Base-by-base conservation (phyloP, 1,140 invertebrate species). In the Belonocnema kinseyi region DNA sequence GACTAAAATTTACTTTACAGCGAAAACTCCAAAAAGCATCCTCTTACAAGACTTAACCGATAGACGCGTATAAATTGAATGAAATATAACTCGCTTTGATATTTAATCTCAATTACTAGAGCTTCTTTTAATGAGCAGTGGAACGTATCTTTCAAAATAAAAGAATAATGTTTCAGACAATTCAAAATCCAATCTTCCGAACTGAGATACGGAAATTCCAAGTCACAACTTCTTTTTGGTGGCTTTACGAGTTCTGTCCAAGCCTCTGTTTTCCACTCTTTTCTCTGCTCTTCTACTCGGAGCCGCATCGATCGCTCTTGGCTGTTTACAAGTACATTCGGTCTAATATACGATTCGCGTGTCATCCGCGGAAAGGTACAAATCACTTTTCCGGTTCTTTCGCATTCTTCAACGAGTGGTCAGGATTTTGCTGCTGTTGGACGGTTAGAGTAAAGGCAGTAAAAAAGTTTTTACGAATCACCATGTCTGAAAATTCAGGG, bases 311-410 rank as follows among this genome's bases (percentile, higher is more conserved):
- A 66, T n/a, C 61, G 61, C 61, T 66, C 61, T 66, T 66, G 61
- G 61, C 61, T 66, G 26, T 66, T 66, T 66, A 40, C 61, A 66
- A 40, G 46, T 66, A 66, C 61, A 61, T 61, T 61, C 21, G 26
- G 61, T 66, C 61, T 66, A 66, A 66, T 66, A 33, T 66, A 66
- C 61, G 61, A 66, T 66, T 66, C 61, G 61, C 61, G 61, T 66
- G 61, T 66, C 61, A 66, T 66, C 61, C 61, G n/a, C 21, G 26
- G 26, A 66, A 66, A 66, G 61, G 26, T 66, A 40, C 58, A 66
- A 66, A 66, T 66, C 58, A 40, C 58, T 66, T 16, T 66, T 7
- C 26, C n/a, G 13, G 61, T 13, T 46, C 61, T 40, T 66, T 46
- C 40, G 56, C 14, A 1, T 40, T 61, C 12, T 61, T 33, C 14